These are phyloP conservation scores for Ochropacha duplaris DNA, from an alignment of 2,888 invertebrate genomes.

Conservation along the genomic window DNA sequence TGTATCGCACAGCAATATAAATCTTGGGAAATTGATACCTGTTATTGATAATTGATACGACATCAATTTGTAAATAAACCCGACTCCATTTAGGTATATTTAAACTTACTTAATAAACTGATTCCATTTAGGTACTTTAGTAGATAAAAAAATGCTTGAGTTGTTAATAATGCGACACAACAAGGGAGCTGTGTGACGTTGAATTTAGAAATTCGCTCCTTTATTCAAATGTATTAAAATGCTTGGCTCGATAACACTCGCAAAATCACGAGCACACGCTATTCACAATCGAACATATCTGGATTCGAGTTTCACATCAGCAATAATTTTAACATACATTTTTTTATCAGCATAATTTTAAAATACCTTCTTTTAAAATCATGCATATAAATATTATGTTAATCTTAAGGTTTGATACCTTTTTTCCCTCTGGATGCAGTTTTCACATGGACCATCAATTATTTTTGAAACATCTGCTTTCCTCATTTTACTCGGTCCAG, in stretches of 20 bases:
- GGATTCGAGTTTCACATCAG: not conserved
- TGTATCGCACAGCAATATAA: not conserved
- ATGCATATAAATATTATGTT: slow-evolving; percentile 48
- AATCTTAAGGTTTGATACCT: slow-evolving; percentile 66
- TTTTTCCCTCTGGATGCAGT: slow-evolving; percentile 56
- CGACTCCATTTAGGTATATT: not conserved
- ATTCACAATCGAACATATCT: not conserved
- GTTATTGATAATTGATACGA: too few relatives aligned
- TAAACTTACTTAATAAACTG: not conserved
- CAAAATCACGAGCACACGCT: slow-evolving; percentile 17
- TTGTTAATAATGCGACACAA: not conserved
- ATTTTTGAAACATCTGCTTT: slow-evolving; percentile 47
- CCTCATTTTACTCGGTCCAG: slow-evolving; percentile 60
- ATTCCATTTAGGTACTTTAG: not conserved
- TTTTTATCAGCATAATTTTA: slow-evolving; percentile 35
- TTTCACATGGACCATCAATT: slow-evolving; percentile 51
- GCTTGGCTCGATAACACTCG: slow-evolving; percentile 33
- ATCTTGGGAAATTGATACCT: not conserved
- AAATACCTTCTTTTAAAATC: slow-evolving; percentile 13
- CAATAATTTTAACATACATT: not conserved
- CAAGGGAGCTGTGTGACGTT: not conserved
- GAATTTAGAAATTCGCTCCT: slow-evolving; percentile 38
- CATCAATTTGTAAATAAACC: too few relatives aligned
- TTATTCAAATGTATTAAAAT: slow-evolving; percentile 14
- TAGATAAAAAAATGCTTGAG: not conserved